phyloP scores from a whole-genome alignment of 2,888 invertebrate genomes.

The Tanaodytes sp. region DNA sequence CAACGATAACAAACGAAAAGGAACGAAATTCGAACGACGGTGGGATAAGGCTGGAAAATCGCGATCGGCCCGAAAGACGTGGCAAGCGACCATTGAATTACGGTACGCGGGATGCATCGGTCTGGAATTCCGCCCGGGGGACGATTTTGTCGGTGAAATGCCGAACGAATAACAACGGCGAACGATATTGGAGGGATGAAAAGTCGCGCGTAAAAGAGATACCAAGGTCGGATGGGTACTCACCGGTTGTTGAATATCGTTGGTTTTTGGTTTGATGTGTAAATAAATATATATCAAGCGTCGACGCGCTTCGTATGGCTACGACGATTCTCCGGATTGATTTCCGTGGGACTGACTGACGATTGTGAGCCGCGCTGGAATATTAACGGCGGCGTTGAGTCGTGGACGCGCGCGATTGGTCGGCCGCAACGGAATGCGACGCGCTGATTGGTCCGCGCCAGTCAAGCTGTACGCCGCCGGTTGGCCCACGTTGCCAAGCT shows the following conservation, averaged over 20 bases:
- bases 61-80: slow-evolving; percentile 16
- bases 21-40: too few species aligned
- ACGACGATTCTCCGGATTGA: slow-evolving; percentile 48
- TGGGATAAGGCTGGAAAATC: too few species aligned
- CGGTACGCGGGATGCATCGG: too few species aligned
- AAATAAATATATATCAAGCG: slow-evolving; percentile 14
- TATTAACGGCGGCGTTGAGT: slow-evolving; percentile 72
- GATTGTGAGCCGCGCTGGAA: slow-evolving; percentile 61
- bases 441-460: slow-evolving; percentile 74
- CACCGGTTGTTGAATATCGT: slow-evolving; percentile 42
- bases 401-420: slow-evolving; percentile 80
- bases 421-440: slow-evolving; percentile 67
- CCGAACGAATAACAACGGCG: too few species aligned
- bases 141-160: too few species aligned
- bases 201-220: too few species aligned
- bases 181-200: too few species aligned
- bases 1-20: too few species aligned
- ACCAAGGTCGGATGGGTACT: too few species aligned
- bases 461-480: slow-evolving; percentile 76
- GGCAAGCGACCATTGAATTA: slow-evolving; percentile 21
- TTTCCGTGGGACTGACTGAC: slow-evolving; percentile 66
- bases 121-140: too few species aligned
- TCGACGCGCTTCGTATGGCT: slow-evolving; percentile 4
- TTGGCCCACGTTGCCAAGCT: slow-evolving; percentile 80
- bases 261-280: slow-evolving; percentile 4